Evolutionary conservation across 2,888 invertebrate species (phyloP), one percentile per base, ranked within the genome.

Genomic region (Acanthosepion esculentum): DNA sequence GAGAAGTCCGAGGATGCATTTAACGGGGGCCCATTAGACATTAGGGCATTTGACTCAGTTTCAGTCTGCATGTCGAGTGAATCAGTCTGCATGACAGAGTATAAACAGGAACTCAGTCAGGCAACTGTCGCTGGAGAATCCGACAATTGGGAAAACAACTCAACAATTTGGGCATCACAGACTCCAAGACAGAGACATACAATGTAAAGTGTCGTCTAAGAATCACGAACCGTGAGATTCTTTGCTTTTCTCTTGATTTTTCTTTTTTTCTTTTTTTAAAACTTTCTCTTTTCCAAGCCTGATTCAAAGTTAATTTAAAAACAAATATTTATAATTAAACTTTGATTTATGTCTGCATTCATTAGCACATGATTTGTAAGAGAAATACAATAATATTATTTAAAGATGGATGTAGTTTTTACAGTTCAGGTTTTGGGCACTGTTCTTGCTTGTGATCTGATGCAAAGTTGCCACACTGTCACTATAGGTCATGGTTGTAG

Each of bases 11-110:
- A 53, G 93, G 93, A 93, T 53, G 93, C 93, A 93, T 93, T 93
- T 93, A 93, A 93, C 48, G 93, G 93, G 53, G 93, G 93, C 93
- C 93, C 93, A 29, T 93, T 53, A 53, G 93, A 93, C 93, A 93
- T 48, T 23, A n/a, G 93, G 93, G 93, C 93, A 93, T 93, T 93
- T 48, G 93, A 48, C 93, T 93, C 93, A 53, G 93, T 93, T 48
- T 48, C 53, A 93, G 48, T 93, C 93, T 93, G 93, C 93, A 93
- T 93, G 93, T 93, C 93, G 93, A 93, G 93, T 93, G 93, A 53
- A 93, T 93, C 93, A 93, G 93, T 93, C 93, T 93, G 93, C 93
- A 93, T 53, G 93, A 93, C 93, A 93, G 93, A 93, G 93, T 93
- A 93, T 93, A 93, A 93, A 93, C 48, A 93, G 48, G 93, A 93